Evolutionary conservation across 2,113 vertebrate genomes (phyloP).

Genomic region (Orientallactaga bullata): DNA sequence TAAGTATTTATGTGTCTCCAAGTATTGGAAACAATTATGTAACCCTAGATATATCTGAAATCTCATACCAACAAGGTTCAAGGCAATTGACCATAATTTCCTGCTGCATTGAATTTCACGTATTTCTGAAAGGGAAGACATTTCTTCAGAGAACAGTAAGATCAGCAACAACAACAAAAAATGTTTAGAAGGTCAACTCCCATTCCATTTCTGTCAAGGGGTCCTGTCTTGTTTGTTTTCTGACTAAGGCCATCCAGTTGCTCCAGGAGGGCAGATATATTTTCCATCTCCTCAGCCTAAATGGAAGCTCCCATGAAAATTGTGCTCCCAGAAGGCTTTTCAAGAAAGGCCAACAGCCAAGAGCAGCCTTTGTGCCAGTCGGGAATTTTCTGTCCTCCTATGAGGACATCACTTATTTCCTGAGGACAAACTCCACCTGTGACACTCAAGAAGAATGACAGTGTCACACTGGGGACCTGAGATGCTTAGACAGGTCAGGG

Average conservation of each 20-base stretch:
- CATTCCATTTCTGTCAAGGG: constrained; percentile 30
- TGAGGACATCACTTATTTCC: background rate
- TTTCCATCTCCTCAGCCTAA: background rate
- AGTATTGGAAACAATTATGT: constrained; percentile 65
- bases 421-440: background rate
- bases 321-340: background rate
- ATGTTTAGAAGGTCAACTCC: constrained; percentile 53
- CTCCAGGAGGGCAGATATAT: background rate
- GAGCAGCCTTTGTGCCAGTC: background rate
- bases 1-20: constrained; percentile 52
- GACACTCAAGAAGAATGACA: too few relatives aligned
- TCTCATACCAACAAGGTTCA: constrained; percentile 36
- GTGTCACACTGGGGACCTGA: fast-evolving
- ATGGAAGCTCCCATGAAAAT: background rate
- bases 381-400: background rate
- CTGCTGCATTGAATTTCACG: background rate
- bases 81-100: constrained; percentile 56
- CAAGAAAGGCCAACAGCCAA: background rate
- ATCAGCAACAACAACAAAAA: background rate
- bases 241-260: constrained; percentile 1
- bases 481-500: fast-evolving
- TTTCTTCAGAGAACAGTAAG: constrained; percentile 52
- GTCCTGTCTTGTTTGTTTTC: background rate
- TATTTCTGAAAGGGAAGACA: constrained; percentile 20
- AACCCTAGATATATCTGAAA: constrained; percentile 47